Percentiles rank a stretch among this genome's conserved stretches.
These are phyloP conservation scores for Campylomormyrus tamandua DNA, from an alignment of 2,113 vertebrate species.

Conservation along the genomic window DNA sequence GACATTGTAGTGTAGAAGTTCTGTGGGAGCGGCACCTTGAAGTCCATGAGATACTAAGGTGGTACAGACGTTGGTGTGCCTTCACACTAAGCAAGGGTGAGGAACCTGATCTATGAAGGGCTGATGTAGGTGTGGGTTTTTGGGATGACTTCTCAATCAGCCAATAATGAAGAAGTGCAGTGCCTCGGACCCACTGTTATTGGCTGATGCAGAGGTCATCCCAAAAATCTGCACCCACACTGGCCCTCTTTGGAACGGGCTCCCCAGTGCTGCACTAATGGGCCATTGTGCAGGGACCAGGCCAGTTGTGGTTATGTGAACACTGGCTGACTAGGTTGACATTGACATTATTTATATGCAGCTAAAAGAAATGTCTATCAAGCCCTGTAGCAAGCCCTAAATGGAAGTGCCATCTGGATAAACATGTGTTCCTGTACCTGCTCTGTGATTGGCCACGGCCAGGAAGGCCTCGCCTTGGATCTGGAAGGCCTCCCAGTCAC, in stretches of 20 bases:
- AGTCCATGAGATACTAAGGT: not conserved
- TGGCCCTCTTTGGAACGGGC: too few species aligned
- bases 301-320: not conserved
- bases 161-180: too few species aligned
- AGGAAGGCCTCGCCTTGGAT: slow-evolving; percentile 81
- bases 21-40: not conserved
- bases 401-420: not conserved
- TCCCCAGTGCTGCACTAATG: not conserved
- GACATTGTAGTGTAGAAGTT: not conserved
- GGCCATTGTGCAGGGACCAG: not conserved
- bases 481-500: slow-evolving; percentile 89
- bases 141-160: too few species aligned
- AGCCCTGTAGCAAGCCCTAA: not conserved
- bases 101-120: too few species aligned
- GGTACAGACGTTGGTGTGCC: not conserved
- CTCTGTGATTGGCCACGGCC: slow-evolving; percentile 88
- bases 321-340: not conserved
- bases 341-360: not conserved
- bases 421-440: slow-evolving; percentile 61
- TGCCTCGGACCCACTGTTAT: too few species aligned
- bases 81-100: not conserved
- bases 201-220: too few species aligned
- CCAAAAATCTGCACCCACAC: too few species aligned
- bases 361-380: not conserved
- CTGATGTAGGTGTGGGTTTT: too few species aligned